phyloP scores from a whole-genome alignment of 2,797 vertebrate species.

The Anas bernieri region DNA sequence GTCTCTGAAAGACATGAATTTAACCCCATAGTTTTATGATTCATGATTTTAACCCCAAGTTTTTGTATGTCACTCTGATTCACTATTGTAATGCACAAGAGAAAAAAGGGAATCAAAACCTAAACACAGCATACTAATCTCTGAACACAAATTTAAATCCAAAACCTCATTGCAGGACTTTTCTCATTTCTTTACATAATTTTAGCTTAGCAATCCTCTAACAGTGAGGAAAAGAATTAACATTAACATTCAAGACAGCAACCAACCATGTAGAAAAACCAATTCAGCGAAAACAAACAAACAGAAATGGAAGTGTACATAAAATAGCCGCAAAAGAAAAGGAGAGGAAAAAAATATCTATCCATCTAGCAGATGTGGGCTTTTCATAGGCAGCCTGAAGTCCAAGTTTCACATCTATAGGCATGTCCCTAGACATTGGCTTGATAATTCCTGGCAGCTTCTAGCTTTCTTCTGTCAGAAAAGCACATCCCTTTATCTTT shows the following conservation, averaged over 20 bases:
- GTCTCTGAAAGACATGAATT: not conserved
- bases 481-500: constrained; percentile 42
- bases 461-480: constrained; percentile 21
- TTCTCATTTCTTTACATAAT: not conserved
- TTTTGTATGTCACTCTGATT: not conserved
- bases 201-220: not conserved
- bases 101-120: not conserved
- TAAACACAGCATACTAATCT: not conserved
- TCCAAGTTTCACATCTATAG: constrained; percentile 18
- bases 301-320: not conserved
- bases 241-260: not conserved
- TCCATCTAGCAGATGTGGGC: not conserved
- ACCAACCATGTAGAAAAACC: not conserved
- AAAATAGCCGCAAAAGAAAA: not conserved
- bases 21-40: not conserved
- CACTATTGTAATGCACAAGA: not conserved
- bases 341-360: not conserved
- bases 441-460: constrained; percentile 37
- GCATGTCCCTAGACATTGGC: constrained; percentile 2
- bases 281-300: not conserved
- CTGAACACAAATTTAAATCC: not conserved
- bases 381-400: constrained; percentile 16
- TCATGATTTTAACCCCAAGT: not conserved
- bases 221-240: not conserved
- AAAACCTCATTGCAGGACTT: not conserved